Percentiles rank a stretch among this genome's conserved stretches.
Conservation (phyloP, 1,140 invertebrate genomes). For the Temnothorax nylanderi region DNA sequence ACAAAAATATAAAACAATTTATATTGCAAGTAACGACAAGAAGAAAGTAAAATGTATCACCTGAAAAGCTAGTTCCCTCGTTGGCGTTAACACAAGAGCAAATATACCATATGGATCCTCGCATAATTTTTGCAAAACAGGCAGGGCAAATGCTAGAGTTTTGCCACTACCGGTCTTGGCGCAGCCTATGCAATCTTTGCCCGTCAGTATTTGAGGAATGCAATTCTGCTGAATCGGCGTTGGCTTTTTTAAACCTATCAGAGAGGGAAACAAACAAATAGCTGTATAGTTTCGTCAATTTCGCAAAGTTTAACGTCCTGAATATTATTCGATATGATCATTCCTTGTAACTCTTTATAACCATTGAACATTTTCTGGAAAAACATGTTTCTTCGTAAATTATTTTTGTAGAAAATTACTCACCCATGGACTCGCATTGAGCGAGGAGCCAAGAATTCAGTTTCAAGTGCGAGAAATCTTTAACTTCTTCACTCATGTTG, state of each 20-base stretch:
- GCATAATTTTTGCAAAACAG: slow-evolving; percentile 96
- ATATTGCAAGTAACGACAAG: neutral
- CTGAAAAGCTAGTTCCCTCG: slow-evolving; percentile 97
- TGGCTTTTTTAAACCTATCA: slow-evolving; percentile 92
- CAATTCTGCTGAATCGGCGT: slow-evolving; percentile 95
- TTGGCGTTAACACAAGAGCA: slow-evolving; percentile 97
- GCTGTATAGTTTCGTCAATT: neutral
- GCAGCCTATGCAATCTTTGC: slow-evolving; percentile 96
- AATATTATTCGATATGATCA: neutral
- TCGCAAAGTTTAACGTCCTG: neutral
- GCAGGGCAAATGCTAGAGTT: slow-evolving; percentile 98
- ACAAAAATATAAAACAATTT: neutral
- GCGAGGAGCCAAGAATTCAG: slow-evolving; percentile 82
- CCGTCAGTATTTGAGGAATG: slow-evolving; percentile 92
- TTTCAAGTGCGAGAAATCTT: slow-evolving; percentile 78
- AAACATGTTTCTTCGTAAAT: slow-evolving; percentile 18
- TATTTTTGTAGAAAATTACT: slow-evolving; percentile 35
- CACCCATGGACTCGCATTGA: slow-evolving; percentile 82
- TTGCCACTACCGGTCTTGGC: slow-evolving; percentile 99
- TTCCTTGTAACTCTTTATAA: slow-evolving; percentile 7
- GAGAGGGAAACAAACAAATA: slow-evolving; percentile 18
- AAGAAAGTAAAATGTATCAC: slow-evolving; percentile 71
- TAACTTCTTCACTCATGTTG: neutral
- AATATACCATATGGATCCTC: slow-evolving; percentile 98
- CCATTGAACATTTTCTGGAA: neutral